Evolutionary conservation across 2,797 vertebrate genomes (phyloP).

Genomic region (Eulemur coronatus): DNA sequence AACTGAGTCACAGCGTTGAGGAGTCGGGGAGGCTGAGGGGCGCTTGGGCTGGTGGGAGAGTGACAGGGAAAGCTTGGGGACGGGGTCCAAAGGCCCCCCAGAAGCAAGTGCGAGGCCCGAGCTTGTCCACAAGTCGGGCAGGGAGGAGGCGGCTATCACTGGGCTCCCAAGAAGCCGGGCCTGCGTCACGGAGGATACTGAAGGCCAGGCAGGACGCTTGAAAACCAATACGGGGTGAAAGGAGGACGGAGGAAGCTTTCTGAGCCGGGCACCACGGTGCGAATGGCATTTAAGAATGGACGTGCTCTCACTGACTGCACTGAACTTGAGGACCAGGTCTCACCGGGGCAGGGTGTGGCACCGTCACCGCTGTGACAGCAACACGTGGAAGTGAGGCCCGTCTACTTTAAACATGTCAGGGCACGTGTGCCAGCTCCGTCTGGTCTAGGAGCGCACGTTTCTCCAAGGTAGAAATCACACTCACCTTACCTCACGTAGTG

Average conservation of each 20-base stretch:
- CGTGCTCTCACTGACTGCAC: fast-evolving
- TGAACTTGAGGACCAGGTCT: fast-evolving
- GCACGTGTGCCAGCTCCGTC: fast-evolving
- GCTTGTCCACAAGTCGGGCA: not conserved
- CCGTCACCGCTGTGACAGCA: fast-evolving
- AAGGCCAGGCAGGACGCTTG: not conserved
- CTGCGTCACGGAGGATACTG: fast-evolving
- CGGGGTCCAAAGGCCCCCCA: fast-evolving
- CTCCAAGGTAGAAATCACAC: not conserved
- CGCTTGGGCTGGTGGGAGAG: not conserved
- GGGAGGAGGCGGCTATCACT: not conserved
- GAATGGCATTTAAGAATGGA: fast-evolving
- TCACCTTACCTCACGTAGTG: fast-evolving
- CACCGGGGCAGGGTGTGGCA: fast-evolving
- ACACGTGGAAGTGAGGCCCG: fast-evolving
- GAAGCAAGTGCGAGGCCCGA: not conserved
- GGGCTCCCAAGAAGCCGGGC: not conserved
- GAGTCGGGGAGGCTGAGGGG: not conserved
- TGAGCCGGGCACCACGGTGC: fast-evolving
- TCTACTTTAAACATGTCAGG: fast-evolving
- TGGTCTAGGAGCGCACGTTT: fast-evolving
- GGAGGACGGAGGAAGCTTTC: fast-evolving
- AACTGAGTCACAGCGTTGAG: not conserved
- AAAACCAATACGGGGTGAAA: fast-evolving
- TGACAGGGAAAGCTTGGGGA: not conserved